Percentiles rank a stretch among this genome's conserved stretches.
These are phyloP conservation scores for Aphelocoma coerulescens DNA, from an alignment of 2,113 vertebrate genomes.

Conservation along the genomic window DNA sequence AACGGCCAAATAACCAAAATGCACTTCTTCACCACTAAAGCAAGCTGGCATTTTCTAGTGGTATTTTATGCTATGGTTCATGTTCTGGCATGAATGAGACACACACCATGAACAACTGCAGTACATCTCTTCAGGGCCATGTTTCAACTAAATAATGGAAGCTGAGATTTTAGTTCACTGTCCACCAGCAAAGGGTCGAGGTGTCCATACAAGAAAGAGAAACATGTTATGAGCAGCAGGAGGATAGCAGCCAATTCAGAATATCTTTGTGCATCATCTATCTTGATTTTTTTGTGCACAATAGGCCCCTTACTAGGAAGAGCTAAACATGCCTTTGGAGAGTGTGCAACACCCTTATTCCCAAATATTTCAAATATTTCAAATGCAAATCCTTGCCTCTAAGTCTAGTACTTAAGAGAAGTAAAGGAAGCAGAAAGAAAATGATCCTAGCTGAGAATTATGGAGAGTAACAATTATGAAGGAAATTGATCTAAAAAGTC, in stretches of 20 bases:
- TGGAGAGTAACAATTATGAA: background rate
- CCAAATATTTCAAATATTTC: no score
- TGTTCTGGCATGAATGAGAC: background rate
- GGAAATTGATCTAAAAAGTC: background rate
- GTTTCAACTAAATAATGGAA: background rate
- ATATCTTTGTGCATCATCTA: background rate
- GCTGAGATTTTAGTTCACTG: background rate
- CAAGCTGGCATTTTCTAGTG: background rate
- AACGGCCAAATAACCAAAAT: background rate
- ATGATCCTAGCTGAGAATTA: background rate
- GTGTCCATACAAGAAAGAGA: background rate
- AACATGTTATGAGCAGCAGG: background rate
- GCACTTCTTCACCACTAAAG: background rate
- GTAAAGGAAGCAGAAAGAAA: background rate
- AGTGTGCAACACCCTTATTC: background rate
- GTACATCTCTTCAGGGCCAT: background rate
- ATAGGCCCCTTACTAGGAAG: background rate
- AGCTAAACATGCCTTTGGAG: background rate
- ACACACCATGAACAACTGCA: background rate
- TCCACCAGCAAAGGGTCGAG: background rate
- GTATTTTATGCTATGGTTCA: background rate
- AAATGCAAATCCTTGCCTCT: no score
- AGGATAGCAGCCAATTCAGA: background rate
- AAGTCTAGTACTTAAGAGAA: no score
- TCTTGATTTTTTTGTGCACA: background rate